Conservation (phyloP, 2,797 vertebrate genomes). For the Cryptoprocta ferox region DNA sequence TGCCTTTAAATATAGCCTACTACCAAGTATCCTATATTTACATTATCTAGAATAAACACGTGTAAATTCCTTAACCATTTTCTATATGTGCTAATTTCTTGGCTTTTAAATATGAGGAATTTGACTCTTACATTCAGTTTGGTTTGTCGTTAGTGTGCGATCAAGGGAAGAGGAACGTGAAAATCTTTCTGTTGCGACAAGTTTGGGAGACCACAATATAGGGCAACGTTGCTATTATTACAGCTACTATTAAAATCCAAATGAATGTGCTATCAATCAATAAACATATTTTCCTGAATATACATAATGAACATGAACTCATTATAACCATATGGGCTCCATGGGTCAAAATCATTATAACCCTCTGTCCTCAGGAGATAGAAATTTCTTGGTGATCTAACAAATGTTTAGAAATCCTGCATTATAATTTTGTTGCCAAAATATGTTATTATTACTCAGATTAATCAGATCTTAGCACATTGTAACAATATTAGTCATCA, state of each 20-base stretch:
- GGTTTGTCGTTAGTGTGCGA: not conserved
- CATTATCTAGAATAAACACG: not conserved
- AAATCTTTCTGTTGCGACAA: not conserved
- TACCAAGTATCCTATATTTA: not conserved
- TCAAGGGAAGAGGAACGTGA: not conserved
- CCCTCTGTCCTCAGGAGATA: constrained; percentile 47
- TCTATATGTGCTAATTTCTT: not conserved
- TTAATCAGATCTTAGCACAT: constrained; percentile 66
- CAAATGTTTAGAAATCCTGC: constrained; percentile 59
- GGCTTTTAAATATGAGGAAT: not conserved
- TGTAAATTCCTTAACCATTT: not conserved
- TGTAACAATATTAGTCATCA: constrained; percentile 56
- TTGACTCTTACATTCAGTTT: not conserved
- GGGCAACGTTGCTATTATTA: not conserved
- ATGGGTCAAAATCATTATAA: constrained; percentile 55
- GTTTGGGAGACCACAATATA: not conserved
- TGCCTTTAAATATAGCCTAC: not conserved
- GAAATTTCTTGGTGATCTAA: constrained; percentile 56
- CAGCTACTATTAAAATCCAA: constrained; percentile 21
- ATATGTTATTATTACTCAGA: constrained; percentile 53
- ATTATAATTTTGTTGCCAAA: constrained; percentile 58
- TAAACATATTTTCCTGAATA: constrained; percentile 56
- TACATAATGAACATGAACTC: constrained; percentile 51
- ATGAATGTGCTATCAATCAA: constrained; percentile 51
- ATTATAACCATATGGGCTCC: constrained; percentile 23